Conservation (phyloP, 2,888 invertebrate genomes). For the Miltochrista miniata region DNA sequence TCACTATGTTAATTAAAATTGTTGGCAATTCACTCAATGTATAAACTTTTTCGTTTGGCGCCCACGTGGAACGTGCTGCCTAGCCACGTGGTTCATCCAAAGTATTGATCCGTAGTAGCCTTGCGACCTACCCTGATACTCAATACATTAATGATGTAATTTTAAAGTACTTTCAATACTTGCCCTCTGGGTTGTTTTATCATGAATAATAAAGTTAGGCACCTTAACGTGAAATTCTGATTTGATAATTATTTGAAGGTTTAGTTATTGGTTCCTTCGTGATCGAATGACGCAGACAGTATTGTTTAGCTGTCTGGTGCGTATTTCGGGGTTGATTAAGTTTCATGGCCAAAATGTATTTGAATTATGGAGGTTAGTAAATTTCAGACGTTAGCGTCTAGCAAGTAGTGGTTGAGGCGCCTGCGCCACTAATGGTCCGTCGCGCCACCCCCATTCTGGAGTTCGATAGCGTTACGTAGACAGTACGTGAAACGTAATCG, state of each 20-base stretch:
- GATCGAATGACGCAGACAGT: neutral
- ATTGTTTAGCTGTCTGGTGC: constrained; percentile 1
- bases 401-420: constrained; percentile 33
- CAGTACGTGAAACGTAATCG: constrained; percentile 77
- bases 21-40: too few species aligned
- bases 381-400: constrained; percentile 31
- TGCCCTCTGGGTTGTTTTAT: too few species aligned
- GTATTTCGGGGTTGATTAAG: constrained; percentile 5
- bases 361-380: constrained; percentile 17
- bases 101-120: constrained; percentile 28
- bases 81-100: constrained; percentile 29
- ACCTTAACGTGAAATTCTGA: too few species aligned
- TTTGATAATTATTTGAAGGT: too few species aligned
- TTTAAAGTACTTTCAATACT: too few species aligned
- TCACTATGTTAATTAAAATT: too few species aligned
- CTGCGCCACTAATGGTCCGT: constrained; percentile 42
- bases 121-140: constrained; percentile 9
- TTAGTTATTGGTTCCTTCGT: too few species aligned
- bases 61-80: constrained; percentile 26
- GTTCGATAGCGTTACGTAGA: constrained; percentile 77
- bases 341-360: constrained; percentile 22
- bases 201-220: too few species aligned
- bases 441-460: constrained; percentile 46
- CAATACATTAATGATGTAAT: neutral
- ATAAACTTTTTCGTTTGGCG: neutral